Base-by-base conservation (phyloP, 2,888 invertebrate species). In the Ophion slaviceki region DNA sequence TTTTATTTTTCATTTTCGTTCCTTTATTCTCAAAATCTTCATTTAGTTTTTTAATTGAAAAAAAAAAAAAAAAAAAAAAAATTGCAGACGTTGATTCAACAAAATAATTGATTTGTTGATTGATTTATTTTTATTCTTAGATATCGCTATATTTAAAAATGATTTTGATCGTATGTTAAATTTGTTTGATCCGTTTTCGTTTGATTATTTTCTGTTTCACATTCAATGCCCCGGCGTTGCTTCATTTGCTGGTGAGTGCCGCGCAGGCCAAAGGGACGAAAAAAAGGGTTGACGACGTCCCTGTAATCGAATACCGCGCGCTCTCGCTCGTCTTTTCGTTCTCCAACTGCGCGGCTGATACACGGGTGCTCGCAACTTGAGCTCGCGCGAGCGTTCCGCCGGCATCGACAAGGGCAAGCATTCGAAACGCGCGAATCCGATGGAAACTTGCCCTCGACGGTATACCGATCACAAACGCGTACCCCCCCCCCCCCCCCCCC, bases 341-440 rank as follows among this genome's bases (percentile, higher is more conserved):
- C 24, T 61, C 20, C 61, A 24, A 61, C 24, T 61, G 53, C 53
- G 17, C 14, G 4, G 17, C 17, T 17, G 53, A 53, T 53, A 53
- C 53, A 53, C 17, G 53, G 11, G 53, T 53, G 17, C 53, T 53
- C 53, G 53, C 20, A 20, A 61, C 24, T 20, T 47, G 68, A 45
- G 53, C 17, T 17, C 53, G 53, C 53, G 53, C 5, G 45, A 68
- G 47, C 68, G 20, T 40, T 40, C 20, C 10, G 36, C 40, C 68
- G 68, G 68, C 45, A 68, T 20, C 20, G 45, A 40, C 68, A 47
- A 45, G 68, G 40, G 68, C 68, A 45, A 24, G 45, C 36, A 24
- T 45, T 11, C 10, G n/a, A 20, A 20, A 45, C 68, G 45, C 11
- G 47, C 20, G 45, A 40, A 20, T 20, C 10, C 45, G 68, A 68